Percentiles rank a stretch among this genome's conserved stretches.
Conservation (phyloP, 2,888 invertebrate species). For the Caenorhabditis sp. region DNA sequence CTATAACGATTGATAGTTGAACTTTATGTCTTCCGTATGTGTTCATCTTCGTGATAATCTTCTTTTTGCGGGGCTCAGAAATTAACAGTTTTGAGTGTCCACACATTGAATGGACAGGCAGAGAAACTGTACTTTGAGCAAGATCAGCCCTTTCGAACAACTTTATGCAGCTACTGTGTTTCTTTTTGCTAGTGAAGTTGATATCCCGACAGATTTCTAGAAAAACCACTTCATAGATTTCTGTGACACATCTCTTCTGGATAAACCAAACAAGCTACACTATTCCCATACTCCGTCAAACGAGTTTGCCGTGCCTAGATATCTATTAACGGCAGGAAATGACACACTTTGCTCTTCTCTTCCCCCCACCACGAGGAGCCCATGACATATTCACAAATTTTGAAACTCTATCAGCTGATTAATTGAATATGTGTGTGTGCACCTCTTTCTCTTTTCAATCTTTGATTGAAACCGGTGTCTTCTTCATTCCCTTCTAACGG, state of each 20-base stretch:
- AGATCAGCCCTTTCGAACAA: too few species aligned
- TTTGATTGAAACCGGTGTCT: conserved; percentile 28
- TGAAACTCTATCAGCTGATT: conserved; percentile 48
- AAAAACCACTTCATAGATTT: background rate
- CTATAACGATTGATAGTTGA: too few species aligned
- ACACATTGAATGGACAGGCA: too few species aligned
- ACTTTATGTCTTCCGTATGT: too few species aligned
- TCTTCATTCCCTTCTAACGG: conserved; percentile 1
- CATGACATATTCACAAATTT: conserved; percentile 13
- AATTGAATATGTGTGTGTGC: conserved; percentile 15
- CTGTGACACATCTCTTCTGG: background rate
- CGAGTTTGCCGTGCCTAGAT: background rate
- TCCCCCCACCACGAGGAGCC: background rate
- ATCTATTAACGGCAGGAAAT: conserved; percentile 16
- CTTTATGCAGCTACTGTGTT: too few species aligned
- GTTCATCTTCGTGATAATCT: too few species aligned
- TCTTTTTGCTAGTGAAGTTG: background rate
- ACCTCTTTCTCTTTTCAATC: background rate
- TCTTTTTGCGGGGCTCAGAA: too few species aligned
- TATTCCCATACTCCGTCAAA: background rate
- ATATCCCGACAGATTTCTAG: background rate
- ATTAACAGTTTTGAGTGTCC: too few species aligned
- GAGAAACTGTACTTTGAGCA: too few species aligned
- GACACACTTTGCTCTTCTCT: conserved; percentile 13
- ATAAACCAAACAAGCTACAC: background rate